Evolutionary conservation across 2,113 vertebrate genomes (phyloP).

Genomic region (Artemisiospiza belli): DNA sequence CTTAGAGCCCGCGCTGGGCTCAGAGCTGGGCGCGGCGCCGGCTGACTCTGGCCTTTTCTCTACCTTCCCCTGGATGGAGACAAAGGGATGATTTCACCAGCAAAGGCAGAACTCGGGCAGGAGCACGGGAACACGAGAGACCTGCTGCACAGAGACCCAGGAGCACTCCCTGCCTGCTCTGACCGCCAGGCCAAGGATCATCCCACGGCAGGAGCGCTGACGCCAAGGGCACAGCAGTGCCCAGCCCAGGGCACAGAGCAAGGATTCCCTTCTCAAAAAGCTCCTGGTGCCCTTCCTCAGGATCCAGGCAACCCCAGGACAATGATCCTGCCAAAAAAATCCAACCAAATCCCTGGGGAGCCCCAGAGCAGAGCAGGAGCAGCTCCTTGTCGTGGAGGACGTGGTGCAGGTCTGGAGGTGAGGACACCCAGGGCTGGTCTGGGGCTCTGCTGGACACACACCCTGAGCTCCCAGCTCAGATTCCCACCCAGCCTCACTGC

Average conservation of each 20-base stretch:
- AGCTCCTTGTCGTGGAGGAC: fast-evolving
- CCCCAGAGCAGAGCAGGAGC: fast-evolving
- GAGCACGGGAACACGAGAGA: neutral
- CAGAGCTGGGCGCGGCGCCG: constrained; percentile 71
- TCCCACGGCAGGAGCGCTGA: fast-evolving
- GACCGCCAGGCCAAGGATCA: neutral
- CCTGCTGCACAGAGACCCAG: neutral
- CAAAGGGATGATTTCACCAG: constrained; percentile 72
- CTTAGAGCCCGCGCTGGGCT: constrained; percentile 69
- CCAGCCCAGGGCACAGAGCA: neutral
- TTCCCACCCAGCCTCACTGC: neutral
- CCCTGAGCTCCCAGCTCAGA: fast-evolving
- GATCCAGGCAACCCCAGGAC: neutral
- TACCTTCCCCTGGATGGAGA: constrained; percentile 81
- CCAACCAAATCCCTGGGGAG: neutral
- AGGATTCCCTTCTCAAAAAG: neutral
- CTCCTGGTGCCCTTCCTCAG: neutral
- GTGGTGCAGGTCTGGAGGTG: fast-evolving
- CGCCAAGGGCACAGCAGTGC: neutral
- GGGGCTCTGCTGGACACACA: neutral
- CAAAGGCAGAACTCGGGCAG: neutral
- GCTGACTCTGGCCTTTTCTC: constrained; percentile 78
- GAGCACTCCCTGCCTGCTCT: neutral
- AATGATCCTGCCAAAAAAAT: neutral
- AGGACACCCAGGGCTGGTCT: neutral